Conservation (phyloP, 1,140 invertebrate species). For the Heliconius congener region DNA sequence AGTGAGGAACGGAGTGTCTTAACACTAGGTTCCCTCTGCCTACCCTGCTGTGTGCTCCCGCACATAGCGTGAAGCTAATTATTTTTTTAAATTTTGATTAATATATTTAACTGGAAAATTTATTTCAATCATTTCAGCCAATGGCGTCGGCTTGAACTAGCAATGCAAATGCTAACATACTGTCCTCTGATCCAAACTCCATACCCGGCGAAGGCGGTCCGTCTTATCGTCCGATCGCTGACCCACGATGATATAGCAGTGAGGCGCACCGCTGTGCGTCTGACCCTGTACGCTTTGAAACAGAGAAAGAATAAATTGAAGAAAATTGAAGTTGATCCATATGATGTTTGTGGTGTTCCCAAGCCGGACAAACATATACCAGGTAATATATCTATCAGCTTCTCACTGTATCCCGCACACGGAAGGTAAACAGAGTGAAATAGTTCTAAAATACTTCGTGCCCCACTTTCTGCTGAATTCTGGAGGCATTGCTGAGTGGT, state of each 20-base stretch:
- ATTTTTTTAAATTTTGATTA: not conserved
- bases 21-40: too few relatives aligned
- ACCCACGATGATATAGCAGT: slow-evolving; percentile 90
- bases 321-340: slow-evolving; percentile 83
- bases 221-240: slow-evolving; percentile 86
- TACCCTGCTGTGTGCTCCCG: too few relatives aligned
- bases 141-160: slow-evolving; percentile 90
- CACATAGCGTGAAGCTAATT: too few relatives aligned
- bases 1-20: too few relatives aligned
- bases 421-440: too few relatives aligned
- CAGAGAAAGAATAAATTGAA: slow-evolving; percentile 88
- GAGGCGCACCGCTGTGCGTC: slow-evolving; percentile 86
- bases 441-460: too few relatives aligned
- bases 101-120: not conserved
- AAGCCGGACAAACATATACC: slow-evolving; percentile 56
- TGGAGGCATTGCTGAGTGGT: too few relatives aligned
- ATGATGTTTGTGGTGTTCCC: slow-evolving; percentile 59
- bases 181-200: slow-evolving; percentile 86
- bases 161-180: slow-evolving; percentile 87
- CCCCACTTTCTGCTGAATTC: too few relatives aligned
- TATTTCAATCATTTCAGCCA: slow-evolving; percentile 80
- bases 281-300: slow-evolving; percentile 86
- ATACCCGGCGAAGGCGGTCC: slow-evolving; percentile 84
- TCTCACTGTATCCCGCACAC: too few relatives aligned
- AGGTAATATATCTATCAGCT: slow-evolving; percentile 45